Evolutionary conservation across 2,113 vertebrate species (phyloP), one percentile per base, ranked within the genome.

Genomic region (Riparia riparia): DNA sequence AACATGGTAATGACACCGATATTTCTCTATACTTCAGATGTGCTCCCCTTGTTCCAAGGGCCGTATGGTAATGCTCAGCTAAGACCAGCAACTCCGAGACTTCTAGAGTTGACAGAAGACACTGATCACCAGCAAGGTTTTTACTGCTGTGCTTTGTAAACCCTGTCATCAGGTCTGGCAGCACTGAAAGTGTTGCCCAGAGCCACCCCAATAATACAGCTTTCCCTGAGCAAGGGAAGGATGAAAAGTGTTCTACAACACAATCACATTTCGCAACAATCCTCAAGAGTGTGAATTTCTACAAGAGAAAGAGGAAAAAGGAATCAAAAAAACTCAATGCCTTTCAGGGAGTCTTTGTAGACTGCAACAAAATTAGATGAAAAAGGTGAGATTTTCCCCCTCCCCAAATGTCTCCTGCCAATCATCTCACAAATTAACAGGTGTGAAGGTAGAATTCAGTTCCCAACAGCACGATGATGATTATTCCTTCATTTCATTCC

Each of bases 1-100:
- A 37, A 14, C 0, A 0, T 17, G 32, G 44, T 71, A 84, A 83
- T 0, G 0, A 6, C 20, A 42, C 7, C 12, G 60, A 9, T 7
- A 50, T 41, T 73, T 60, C 68, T 32, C 39, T 56, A 9, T 44
- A 13, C 63, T 71, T 56, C 78, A 84, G 53, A 60, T 42, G 21
- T 8, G 21, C 17, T 32, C 18, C 17, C 32, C 76, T 24, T 63
- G 32, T 64, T 86, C 45, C 68, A 64, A 21, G 44, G n/a, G 12
- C 7, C 72, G 10, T 1, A 24, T 37, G 57, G 34, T 49, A 72
- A 68, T 17, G 11, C 57, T 71, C 82, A 79, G 10, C 56, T 22
- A 39, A 7, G 21, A 41, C 61, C 41, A 45, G 56, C 0, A 2
- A 79, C 92, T 51, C 69, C 0, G 12, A 73, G 58, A 31, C 42